These are phyloP conservation scores for Merodon equestris DNA, from an alignment of 2,888 invertebrate genomes.

Conservation along the genomic window DNA sequence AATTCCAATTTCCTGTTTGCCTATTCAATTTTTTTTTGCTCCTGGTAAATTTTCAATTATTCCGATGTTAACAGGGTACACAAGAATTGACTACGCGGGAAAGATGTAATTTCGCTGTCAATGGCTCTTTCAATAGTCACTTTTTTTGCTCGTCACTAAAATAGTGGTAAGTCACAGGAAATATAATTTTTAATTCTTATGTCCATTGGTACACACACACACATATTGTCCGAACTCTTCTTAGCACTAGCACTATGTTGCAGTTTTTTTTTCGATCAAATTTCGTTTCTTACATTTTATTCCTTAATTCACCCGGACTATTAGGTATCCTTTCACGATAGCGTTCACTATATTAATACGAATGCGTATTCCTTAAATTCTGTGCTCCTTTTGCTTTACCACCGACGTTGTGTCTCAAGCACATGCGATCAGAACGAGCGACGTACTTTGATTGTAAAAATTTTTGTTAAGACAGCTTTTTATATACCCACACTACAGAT, in stretches of 20 bases:
- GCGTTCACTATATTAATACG: background rate
- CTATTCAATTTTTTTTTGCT: slow-evolving; percentile 12
- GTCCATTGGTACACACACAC: slow-evolving; percentile 13
- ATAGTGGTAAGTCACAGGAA: no score
- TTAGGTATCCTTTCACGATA: slow-evolving; percentile 12
- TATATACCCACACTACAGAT: slow-evolving; percentile 64
- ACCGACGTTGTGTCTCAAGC: slow-evolving; percentile 58
- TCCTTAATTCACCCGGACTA: slow-evolving; percentile 32
- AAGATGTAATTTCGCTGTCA: no score
- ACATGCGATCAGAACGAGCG: slow-evolving; percentile 66
- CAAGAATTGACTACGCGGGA: no score
- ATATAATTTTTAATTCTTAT: no score
- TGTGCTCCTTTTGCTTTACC: slow-evolving; percentile 25
- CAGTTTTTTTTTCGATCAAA: slow-evolving; percentile 21
- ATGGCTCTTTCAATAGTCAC: no score
- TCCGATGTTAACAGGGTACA: no score
- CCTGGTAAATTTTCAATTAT: slow-evolving; percentile 3
- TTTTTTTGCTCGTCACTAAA: no score
- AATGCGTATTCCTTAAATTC: slow-evolving; percentile 4
- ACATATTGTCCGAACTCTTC: slow-evolving; percentile 22
- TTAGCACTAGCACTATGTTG: background rate
- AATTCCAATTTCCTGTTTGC: slow-evolving; percentile 7
- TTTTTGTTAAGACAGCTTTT: slow-evolving; percentile 66
- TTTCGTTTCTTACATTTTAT: slow-evolving; percentile 61
- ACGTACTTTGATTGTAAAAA: slow-evolving; percentile 67